These are phyloP conservation scores for Dryobates pubescens DNA, from an alignment of 2,797 vertebrate species.

Conservation along the genomic window DNA sequence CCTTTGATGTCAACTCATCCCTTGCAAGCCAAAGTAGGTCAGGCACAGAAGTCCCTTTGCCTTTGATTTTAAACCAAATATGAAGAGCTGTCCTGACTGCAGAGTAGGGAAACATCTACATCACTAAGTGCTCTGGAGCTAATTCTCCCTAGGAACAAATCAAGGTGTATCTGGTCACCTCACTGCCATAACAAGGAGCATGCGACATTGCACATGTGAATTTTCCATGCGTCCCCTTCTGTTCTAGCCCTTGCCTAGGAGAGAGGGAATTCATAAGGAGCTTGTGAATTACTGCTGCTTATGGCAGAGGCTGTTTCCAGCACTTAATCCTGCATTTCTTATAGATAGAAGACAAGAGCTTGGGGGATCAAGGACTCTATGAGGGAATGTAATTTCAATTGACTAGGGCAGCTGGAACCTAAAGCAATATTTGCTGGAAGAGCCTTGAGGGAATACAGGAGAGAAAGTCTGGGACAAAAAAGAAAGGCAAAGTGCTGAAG, in stretches of 20 bases:
- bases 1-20: slow-evolving; percentile 50
- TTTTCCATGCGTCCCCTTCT: not conserved
- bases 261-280: not conserved
- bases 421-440: not conserved
- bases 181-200: not conserved
- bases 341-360: not conserved
- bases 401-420: slow-evolving; percentile 21
- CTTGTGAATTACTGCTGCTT: not conserved
- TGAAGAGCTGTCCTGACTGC: not conserved
- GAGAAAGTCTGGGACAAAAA: not conserved
- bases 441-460: not conserved
- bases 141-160: not conserved
- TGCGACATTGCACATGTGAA: not conserved
- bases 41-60: not conserved
- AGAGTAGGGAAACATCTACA: not conserved
- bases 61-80: slow-evolving; percentile 22
- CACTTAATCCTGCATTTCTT: not conserved
- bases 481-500: not conserved
- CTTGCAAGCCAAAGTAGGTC: slow-evolving; percentile 24
- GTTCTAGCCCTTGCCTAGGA: not conserved
- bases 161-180: accelerated
- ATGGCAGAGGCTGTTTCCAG: not conserved
- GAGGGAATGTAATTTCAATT: not conserved
- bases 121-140: not conserved
- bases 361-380: not conserved